Evolutionary conservation across 2,113 vertebrate genomes (phyloP).

Genomic region (Microcebus tavaratra): DNA sequence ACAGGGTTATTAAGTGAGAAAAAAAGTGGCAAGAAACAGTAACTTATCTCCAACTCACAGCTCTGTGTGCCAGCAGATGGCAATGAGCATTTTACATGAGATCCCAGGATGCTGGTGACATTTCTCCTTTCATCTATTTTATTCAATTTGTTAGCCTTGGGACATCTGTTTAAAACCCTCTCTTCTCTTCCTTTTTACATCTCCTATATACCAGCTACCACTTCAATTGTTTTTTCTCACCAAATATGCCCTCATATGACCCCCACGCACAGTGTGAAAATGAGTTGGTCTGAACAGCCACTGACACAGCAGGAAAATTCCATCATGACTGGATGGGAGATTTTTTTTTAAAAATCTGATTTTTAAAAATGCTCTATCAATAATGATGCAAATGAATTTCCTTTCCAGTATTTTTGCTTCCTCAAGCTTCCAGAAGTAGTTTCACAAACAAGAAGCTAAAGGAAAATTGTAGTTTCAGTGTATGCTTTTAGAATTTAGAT

Average conservation of each 20-base stretch:
- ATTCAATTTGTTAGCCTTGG: background rate
- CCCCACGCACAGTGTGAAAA: conserved; percentile 28
- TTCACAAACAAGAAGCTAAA: background rate
- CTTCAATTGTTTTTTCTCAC: conserved; percentile 52
- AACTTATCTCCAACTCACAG: background rate
- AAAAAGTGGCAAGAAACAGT: background rate
- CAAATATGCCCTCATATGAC: background rate
- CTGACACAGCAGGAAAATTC: conserved; percentile 52
- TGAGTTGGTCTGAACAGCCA: conserved; percentile 38
- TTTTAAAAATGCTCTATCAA: conserved; percentile 27
- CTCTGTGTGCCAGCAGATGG: background rate
- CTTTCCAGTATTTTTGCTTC: conserved; percentile 3
- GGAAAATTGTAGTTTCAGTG: background rate
- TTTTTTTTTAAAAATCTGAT: background rate
- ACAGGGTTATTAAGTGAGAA: background rate
- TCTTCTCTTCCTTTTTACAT: conserved; percentile 50
- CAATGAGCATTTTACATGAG: background rate
- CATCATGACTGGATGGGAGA: conserved; percentile 22
- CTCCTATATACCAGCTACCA: conserved; percentile 41
- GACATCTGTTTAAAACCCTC: background rate
- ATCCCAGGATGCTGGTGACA: background rate
- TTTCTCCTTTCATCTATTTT: background rate
- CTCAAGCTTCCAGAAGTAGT: background rate
- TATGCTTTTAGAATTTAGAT: background rate
- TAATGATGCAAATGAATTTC: background rate